Evolutionary conservation across 2,797 vertebrate genomes (phyloP).

Genomic region (Thalassophryne amazonica): DNA sequence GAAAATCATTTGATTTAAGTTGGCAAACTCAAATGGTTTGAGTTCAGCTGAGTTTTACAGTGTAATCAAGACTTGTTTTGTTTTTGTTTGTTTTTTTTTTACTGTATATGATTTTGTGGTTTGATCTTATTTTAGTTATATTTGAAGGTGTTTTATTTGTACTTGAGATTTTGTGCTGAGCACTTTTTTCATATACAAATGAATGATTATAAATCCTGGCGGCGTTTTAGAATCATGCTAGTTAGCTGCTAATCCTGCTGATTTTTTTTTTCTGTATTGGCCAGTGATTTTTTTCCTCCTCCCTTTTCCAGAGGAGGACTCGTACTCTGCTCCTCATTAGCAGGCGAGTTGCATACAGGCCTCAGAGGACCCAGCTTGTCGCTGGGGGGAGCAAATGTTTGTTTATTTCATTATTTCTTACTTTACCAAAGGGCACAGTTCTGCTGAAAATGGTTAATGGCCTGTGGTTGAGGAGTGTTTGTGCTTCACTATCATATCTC

Average conservation of each 20-base stretch:
- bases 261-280: slow-evolving; percentile 42
- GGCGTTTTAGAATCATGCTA: slow-evolving; percentile 20
- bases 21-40: too few relatives aligned
- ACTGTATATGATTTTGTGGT: too few relatives aligned
- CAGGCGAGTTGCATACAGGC: slow-evolving; percentile 53
- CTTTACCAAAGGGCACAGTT: slow-evolving; percentile 72
- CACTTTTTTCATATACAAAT: too few relatives aligned
- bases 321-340: slow-evolving; percentile 66
- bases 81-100: too few relatives aligned
- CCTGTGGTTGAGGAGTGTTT: slow-evolving; percentile 73
- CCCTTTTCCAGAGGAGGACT: slow-evolving; percentile 28
- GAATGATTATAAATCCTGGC: slow-evolving; percentile 9
- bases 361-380: slow-evolving; percentile 54
- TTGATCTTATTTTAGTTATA: too few relatives aligned
- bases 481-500: slow-evolving; percentile 74
- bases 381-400: slow-evolving; percentile 65
- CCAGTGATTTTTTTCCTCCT: slow-evolving; percentile 34
- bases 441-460: slow-evolving; percentile 69
- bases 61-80: too few relatives aligned
- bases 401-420: slow-evolving; percentile 76
- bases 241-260: slow-evolving; percentile 52
- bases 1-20: too few relatives aligned
- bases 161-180: too few relatives aligned
- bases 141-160: too few relatives aligned
- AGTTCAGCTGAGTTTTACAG: too few relatives aligned